Evolutionary conservation across 2,888 invertebrate species (phyloP).

Genomic region (Heliconius erato): DNA sequence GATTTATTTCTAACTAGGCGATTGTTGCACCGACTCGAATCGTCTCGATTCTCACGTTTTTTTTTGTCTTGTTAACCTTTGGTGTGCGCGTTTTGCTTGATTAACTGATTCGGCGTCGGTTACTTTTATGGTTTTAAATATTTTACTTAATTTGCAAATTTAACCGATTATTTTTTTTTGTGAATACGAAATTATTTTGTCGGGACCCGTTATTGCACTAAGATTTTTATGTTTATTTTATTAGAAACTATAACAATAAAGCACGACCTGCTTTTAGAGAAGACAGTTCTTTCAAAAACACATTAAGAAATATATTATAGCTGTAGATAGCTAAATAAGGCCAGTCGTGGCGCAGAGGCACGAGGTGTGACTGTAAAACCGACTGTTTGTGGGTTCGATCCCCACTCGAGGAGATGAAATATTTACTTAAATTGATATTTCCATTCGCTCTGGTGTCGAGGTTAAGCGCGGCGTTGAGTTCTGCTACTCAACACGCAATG

Average conservation of each 20-base stretch:
- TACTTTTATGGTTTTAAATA: constrained; percentile 65
- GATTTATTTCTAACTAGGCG: constrained; percentile 79
- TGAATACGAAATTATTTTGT: constrained; percentile 24
- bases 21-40: constrained; percentile 71
- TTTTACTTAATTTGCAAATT: constrained; percentile 43
- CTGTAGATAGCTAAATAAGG: background rate
- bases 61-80: constrained; percentile 74
- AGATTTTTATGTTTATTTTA: constrained; percentile 29
- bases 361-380: too few relatives aligned
- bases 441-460: too few relatives aligned
- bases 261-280: background rate
- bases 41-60: constrained; percentile 81
- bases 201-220: constrained; percentile 4
- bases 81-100: constrained; percentile 60
- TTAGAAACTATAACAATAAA: constrained; percentile 26
- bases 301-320: constrained; percentile 11
- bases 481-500: too few relatives aligned
- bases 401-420: too few relatives aligned
- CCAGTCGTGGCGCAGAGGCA: too few relatives aligned
- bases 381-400: too few relatives aligned
- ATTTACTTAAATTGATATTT: too few relatives aligned
- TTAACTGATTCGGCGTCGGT: constrained; percentile 75
- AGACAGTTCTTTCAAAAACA: constrained; percentile 31
- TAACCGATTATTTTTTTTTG: constrained; percentile 21
- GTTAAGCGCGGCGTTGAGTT: too few relatives aligned